phyloP scores from a whole-genome alignment of 1,140 invertebrate genomes.

The Neotoxoptera formosana region DNA sequence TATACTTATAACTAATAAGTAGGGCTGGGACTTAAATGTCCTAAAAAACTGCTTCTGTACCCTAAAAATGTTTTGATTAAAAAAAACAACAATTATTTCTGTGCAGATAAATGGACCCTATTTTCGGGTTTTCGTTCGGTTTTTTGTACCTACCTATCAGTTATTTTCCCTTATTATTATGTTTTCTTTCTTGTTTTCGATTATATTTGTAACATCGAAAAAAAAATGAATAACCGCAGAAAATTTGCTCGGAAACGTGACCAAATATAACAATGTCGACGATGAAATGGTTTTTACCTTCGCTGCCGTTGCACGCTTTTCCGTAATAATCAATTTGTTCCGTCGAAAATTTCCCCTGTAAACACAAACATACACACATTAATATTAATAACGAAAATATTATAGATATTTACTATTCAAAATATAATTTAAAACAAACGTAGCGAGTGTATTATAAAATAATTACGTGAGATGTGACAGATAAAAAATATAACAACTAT shows the following conservation, averaged over 20 bases:
- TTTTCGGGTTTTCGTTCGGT: background rate
- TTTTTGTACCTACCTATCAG: background rate
- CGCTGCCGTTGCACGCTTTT: slow-evolving; percentile 46
- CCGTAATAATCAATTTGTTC: slow-evolving; percentile 43
- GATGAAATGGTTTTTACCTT: slow-evolving; percentile 32
- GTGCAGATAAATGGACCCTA: background rate
- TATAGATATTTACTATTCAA: background rate
- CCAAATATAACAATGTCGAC: background rate
- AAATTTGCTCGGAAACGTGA: background rate
- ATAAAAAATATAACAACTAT: background rate
- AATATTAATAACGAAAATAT: background rate
- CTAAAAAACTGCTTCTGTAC: too few relatives aligned
- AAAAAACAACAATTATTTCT: too few relatives aligned
- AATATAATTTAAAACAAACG: background rate
- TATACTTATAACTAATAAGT: too few relatives aligned
- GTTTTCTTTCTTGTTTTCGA: background rate
- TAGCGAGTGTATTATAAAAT: background rate
- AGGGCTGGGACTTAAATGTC: too few relatives aligned
- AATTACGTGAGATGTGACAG: background rate
- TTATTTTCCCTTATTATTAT: background rate
- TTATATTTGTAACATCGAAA: background rate
- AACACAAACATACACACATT: background rate
- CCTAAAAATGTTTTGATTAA: too few relatives aligned
- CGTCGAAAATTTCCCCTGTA: slow-evolving; percentile 41
- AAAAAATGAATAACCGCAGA: background rate